phyloP scores from a whole-genome alignment of 2,888 invertebrate species.

The Apamea epomidion region DNA sequence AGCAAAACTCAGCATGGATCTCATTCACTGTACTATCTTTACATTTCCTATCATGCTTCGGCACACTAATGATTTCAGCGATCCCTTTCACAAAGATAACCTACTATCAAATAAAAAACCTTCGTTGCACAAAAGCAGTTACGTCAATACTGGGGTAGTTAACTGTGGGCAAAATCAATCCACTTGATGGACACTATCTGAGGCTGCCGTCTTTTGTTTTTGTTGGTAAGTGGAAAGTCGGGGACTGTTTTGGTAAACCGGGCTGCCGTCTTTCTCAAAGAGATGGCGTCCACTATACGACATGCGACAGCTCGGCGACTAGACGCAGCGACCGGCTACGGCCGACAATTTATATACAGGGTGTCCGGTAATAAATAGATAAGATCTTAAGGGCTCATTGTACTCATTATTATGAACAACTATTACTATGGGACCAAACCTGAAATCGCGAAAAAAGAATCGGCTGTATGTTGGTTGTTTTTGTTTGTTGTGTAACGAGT shows the following conservation, averaged over 20 bases:
- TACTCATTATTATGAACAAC: too few species aligned
- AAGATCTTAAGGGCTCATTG: too few species aligned
- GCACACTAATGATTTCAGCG: neutral
- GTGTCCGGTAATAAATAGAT: too few species aligned
- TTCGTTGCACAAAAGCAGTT: slow-evolving; percentile 17
- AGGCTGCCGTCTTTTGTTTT: slow-evolving; percentile 47
- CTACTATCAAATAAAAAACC: slow-evolving; percentile 22
- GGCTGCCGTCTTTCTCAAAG: neutral
- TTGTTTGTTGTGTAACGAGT: too few species aligned
- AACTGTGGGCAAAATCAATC: slow-evolving; percentile 59
- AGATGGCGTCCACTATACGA: neutral
- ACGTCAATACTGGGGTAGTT: slow-evolving; percentile 27
- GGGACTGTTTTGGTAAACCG: neutral
- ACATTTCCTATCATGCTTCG: neutral
- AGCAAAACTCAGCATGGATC: neutral
- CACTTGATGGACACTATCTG: slow-evolving; percentile 61
- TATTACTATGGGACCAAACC: too few species aligned
- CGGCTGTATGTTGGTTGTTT: too few species aligned
- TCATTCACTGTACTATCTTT: neutral
- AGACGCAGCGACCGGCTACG: neutral
- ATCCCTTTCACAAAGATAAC: slow-evolving; percentile 5
- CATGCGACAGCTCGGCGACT: neutral
- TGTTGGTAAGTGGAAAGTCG: neutral
- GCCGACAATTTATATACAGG: neutral
- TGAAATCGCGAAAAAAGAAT: too few species aligned